A percentile compares a stretch with the other conserved stretches of the same genome.
Conservation (phyloP, 2,888 invertebrate species). For the Argynnis bischoffii region DNA sequence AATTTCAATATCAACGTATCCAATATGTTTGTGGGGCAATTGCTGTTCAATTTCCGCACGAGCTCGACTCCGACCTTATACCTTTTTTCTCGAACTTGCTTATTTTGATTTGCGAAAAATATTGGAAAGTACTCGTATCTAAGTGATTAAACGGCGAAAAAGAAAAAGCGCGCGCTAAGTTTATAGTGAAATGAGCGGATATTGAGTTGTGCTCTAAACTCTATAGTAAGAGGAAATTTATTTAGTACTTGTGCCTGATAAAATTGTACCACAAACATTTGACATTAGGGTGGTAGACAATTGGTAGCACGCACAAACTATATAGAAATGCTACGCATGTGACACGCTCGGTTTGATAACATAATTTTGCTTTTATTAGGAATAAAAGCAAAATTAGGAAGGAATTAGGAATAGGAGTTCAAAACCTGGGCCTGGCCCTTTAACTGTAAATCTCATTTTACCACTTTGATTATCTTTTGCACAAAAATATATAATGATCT, state of each 20-base stretch:
- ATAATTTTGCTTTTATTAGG: too few relatives aligned
- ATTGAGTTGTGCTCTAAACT: slow-evolving; percentile 1
- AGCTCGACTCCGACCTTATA: background rate
- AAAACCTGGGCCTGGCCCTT: too few relatives aligned
- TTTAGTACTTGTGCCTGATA: background rate
- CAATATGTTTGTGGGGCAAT: background rate
- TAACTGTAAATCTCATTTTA: too few relatives aligned
- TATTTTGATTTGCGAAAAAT: background rate
- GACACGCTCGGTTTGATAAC: too few relatives aligned
- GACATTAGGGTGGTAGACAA: too few relatives aligned
- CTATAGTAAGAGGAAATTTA: background rate
- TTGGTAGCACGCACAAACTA: too few relatives aligned
- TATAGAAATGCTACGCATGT: too few relatives aligned
- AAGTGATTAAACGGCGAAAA: background rate
- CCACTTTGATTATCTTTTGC: too few relatives aligned
- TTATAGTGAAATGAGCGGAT: slow-evolving; percentile 7
- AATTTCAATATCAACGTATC: background rate
- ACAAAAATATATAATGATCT: too few relatives aligned
- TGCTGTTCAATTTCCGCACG: slow-evolving; percentile 1
- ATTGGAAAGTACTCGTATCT: background rate
- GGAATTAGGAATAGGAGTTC: too few relatives aligned
- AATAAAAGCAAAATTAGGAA: too few relatives aligned
- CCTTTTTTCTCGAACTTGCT: background rate
- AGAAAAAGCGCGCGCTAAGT: background rate
- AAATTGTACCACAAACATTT: too few relatives aligned